phyloP scores from a whole-genome alignment of 64 coral and sea anemone species.

The Actinia tenebrosa region DNA sequence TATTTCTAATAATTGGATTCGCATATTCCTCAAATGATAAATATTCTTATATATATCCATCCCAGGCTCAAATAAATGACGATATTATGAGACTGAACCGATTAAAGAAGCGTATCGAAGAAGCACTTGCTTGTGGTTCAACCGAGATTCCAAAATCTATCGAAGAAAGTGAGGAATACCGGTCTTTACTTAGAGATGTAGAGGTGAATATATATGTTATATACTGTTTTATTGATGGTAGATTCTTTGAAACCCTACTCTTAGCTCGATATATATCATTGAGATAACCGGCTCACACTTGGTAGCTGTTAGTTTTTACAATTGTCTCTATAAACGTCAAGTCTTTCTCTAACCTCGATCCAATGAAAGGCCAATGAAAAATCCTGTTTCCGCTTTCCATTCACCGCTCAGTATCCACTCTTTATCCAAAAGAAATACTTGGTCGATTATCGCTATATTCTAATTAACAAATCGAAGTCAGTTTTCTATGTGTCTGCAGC shows the following conservation, averaged over 20 bases:
- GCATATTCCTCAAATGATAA: too few relatives aligned
- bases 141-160: constrained; percentile 72
- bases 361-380: too few relatives aligned
- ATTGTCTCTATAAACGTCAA: too few relatives aligned
- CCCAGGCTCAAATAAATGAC: constrained; percentile 69
- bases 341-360: too few relatives aligned
- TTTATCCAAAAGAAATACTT: too few relatives aligned
- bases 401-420: too few relatives aligned
- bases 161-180: constrained; percentile 74
- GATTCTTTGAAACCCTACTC: background rate
- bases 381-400: too few relatives aligned
- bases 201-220: constrained; percentile 17
- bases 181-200: constrained; percentile 60
- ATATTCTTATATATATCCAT: too few relatives aligned
- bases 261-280: background rate
- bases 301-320: too few relatives aligned
- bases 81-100: constrained; percentile 62
- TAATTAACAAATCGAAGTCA: too few relatives aligned
- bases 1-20: background rate
- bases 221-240: background rate
- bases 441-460: too few relatives aligned
- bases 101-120: constrained; percentile 74
- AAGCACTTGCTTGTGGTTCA: constrained; percentile 68
- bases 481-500: too few relatives aligned
- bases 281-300: background rate